These are phyloP conservation scores for Seladonia tumulorum DNA, from an alignment of 2,888 invertebrate genomes.

Conservation along the genomic window DNA sequence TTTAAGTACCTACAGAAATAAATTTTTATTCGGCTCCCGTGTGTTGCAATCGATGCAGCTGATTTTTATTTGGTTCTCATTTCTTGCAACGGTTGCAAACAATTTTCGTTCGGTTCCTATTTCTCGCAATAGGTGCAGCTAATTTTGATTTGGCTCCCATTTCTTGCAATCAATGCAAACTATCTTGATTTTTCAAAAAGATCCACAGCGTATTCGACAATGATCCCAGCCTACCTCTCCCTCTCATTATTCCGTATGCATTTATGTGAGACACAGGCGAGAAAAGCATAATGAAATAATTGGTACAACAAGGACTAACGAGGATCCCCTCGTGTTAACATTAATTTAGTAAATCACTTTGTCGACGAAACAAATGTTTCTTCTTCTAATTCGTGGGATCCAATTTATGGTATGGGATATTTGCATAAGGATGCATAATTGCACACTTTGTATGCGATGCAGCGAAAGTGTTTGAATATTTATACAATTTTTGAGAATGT, in stretches of 20 bases:
- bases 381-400: not conserved
- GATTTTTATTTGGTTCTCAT: too few relatives aligned
- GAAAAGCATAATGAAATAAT: not conserved
- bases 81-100: too few relatives aligned
- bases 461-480: not conserved
- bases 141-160: too few relatives aligned
- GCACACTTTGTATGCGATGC: not conserved
- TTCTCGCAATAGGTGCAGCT: too few relatives aligned
- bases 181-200: not conserved
- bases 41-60: too few relatives aligned
- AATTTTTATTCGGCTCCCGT: too few relatives aligned
- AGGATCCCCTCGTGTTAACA: not conserved
- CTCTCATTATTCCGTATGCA: not conserved
- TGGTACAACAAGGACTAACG: not conserved
- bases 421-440: not conserved
- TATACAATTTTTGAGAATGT: not conserved
- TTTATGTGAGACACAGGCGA: not conserved
- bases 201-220: too few relatives aligned
- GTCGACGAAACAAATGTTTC: not conserved
- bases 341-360: not conserved
- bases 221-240: not conserved
- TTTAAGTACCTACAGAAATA: too few relatives aligned
- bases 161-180: too few relatives aligned
- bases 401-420: not conserved
- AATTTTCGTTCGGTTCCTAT: too few relatives aligned